phyloP scores from a whole-genome alignment of 2,797 vertebrate genomes.

The Chelonia mydas region DNA sequence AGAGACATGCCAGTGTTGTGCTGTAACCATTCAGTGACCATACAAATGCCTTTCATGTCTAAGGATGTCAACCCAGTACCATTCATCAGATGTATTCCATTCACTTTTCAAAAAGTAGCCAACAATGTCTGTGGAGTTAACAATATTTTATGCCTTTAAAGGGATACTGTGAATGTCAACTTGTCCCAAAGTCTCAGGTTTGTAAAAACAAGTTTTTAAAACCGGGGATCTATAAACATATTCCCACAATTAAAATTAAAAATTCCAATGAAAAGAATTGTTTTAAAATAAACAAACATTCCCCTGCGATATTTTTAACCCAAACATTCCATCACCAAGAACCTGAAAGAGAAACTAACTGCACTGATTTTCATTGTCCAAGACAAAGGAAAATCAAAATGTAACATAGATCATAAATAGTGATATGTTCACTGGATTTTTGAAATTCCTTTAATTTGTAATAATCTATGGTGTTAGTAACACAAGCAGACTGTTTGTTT shows the following conservation, averaged over 20 bases:
- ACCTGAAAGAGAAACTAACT: background rate
- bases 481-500: background rate
- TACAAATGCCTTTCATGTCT: background rate
- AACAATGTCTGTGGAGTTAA: background rate
- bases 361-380: background rate
- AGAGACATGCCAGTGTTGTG: background rate
- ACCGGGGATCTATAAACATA: conserved; percentile 12
- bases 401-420: background rate
- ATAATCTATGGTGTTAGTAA: background rate
- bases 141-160: background rate
- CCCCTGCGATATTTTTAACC: background rate
- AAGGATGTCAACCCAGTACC: background rate
- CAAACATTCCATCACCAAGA: background rate
- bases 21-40: background rate
- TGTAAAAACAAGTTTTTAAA: conserved; percentile 24
- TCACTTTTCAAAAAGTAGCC: background rate
- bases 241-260: conserved; percentile 14
- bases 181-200: background rate
- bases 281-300: background rate
- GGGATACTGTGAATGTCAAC: background rate
- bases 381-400: background rate
- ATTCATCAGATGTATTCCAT: background rate
- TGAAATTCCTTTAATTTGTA: background rate
- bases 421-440: background rate
- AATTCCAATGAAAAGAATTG: background rate